Evolutionary conservation across 2,113 vertebrate genomes (phyloP).

Genomic region (Regulus satrapa): DNA sequence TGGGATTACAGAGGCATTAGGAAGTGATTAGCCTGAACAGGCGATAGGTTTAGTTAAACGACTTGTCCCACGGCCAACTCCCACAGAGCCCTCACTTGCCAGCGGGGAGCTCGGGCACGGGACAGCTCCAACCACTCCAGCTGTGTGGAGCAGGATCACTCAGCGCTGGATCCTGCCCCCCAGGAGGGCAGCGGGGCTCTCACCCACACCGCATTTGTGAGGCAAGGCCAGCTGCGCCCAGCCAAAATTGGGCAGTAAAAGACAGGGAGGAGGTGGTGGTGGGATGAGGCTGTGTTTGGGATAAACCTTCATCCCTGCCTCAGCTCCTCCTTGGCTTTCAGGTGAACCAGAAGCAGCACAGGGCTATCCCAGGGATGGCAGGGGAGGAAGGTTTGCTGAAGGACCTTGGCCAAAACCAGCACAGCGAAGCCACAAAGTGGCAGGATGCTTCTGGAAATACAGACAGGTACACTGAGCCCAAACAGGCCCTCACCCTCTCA

Average conservation of each 20-base stretch:
- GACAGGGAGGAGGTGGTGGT: not conserved
- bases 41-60: not conserved
- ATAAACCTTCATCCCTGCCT: not conserved
- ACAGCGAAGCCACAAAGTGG: not conserved
- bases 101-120: accelerated
- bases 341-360: not conserved
- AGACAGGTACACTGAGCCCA: not conserved
- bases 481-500: not conserved
- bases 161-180: accelerated
- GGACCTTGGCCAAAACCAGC: not conserved
- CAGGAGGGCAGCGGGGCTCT: accelerated
- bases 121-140: not conserved
- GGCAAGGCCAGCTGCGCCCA: not conserved
- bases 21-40: conserved; percentile 11
- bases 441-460: not conserved
- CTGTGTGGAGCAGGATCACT: not conserved
- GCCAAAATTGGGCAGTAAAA: not conserved
- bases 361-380: accelerated
- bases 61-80: not conserved
- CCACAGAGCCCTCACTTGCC: not conserved
- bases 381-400: not conserved
- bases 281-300: not conserved
- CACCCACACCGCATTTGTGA: not conserved
- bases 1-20: conserved; percentile 48
- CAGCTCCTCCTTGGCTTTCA: not conserved